A percentile compares a stretch with the other conserved stretches of the same genome.
Evolutionary conservation across 2,888 invertebrate genomes (phyloP).

Genomic region (Cheilosia vernalis): DNA sequence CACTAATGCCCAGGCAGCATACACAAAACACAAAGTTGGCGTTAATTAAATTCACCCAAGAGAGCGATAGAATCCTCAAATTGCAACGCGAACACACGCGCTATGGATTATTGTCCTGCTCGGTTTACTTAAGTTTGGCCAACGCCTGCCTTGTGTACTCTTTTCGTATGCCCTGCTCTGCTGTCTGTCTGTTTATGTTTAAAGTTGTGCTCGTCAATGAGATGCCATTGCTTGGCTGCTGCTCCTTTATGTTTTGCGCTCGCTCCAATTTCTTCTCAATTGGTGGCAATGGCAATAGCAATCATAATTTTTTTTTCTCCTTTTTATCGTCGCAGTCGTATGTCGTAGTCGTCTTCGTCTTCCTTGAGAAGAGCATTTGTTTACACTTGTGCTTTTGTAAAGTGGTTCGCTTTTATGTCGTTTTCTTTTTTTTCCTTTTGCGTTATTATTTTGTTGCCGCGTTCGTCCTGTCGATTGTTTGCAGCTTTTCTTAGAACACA

Average conservation of each 20-base stretch:
- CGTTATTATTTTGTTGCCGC: slow-evolving; percentile 54
- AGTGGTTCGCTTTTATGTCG: slow-evolving; percentile 61
- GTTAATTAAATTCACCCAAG: slow-evolving; percentile 64
- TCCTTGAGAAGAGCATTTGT: slow-evolving; percentile 46
- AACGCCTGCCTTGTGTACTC: neutral
- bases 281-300: slow-evolving; percentile 68
- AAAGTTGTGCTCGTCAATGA: slow-evolving; percentile 56
- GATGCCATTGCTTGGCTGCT: slow-evolving; percentile 27
- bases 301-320: slow-evolving; percentile 68
- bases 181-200: slow-evolving; percentile 41
- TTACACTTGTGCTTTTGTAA: slow-evolving; percentile 72
- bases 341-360: neutral
- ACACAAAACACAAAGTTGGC: slow-evolving; percentile 47
- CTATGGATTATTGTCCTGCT: slow-evolving; percentile 65
- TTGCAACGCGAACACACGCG: slow-evolving; percentile 71
- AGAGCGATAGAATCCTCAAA: slow-evolving; percentile 53
- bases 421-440: slow-evolving; percentile 9
- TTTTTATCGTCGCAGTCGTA: slow-evolving; percentile 27
- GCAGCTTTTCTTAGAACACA: slow-evolving; percentile 71
- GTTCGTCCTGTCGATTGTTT: slow-evolving; percentile 71
- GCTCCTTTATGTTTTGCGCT: slow-evolving; percentile 9
- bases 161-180: neutral
- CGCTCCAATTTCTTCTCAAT: slow-evolving; percentile 60
- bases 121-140: slow-evolving; percentile 42
- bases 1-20: neutral